Base-by-base conservation (phyloP, 2,797 vertebrate species). In the Amblyraja radiata region DNA sequence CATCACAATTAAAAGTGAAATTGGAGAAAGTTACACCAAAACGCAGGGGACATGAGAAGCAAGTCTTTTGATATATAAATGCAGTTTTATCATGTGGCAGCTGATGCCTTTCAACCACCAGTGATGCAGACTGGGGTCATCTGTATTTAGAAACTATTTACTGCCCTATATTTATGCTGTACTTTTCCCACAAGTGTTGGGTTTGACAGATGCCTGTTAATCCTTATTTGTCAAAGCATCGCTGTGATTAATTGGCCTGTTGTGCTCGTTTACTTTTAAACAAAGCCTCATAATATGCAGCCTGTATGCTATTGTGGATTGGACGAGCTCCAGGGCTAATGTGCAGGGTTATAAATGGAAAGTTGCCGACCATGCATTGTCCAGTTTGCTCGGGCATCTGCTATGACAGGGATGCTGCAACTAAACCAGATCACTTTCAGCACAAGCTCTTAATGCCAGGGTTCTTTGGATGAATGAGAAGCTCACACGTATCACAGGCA, bases 351-450 rank as follows among this genome's bases (percentile, higher is more conserved):
- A 95, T 95, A 95, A 96, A 95, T 96, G 95, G 88, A 95, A 95
- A 95, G 93, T 14, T 74, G 94, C 94, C 94, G 95, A 93, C 94
- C 94, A 95, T 95, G 95, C 94, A 95, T 95, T 94, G 94, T 93
- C 95, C 94, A 94, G 94, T 94, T 95, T 95, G 94, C 96, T 96
- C 95, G 93, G 95, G 96, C 96, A 95, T 96, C 95, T 96, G 94
- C 93, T 95, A 94, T 95, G 95, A 95, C 11, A 92, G 95, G 94
- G 94, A 94, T 68, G 94, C 94, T 93, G 94, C 93, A 94, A 94
- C 94, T 94, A 93, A 93, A 94, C 94, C 93, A 94, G 94, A 94
- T 76, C 68, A 93, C 94, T 94, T 93, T 4, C 1, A 90, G 93
- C 93, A 93, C 65, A 93, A 93, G 93, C 61, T 23, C 39, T 39